A percentile compares a stretch with the other conserved stretches of the same genome.
Conservation (phyloP, 2,797 vertebrate genomes). For the Amniataba percoides region DNA sequence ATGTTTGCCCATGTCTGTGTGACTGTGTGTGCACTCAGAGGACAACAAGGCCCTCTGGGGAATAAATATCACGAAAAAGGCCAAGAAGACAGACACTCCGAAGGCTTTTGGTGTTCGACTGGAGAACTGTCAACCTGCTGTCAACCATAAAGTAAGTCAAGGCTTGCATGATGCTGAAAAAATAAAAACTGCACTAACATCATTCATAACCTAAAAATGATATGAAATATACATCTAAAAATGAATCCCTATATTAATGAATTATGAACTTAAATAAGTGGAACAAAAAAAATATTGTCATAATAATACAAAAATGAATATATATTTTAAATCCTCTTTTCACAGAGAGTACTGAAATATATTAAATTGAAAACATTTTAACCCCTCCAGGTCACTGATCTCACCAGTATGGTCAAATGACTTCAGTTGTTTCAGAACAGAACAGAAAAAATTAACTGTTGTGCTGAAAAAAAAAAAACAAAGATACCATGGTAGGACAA, state of each 20-base stretch:
- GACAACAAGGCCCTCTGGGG: constrained; percentile 92
- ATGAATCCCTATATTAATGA: neutral
- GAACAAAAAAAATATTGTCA: too few species aligned
- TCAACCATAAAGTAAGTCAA: constrained; percentile 89
- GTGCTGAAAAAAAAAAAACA: too few species aligned
- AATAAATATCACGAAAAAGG: constrained; percentile 96
- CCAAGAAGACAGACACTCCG: constrained; percentile 87
- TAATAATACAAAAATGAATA: too few species aligned
- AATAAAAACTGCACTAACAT: neutral
- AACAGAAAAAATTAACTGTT: too few species aligned
- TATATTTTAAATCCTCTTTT: too few species aligned
- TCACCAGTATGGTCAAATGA: too few species aligned
- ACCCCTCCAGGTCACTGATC: too few species aligned
- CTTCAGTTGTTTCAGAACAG: too few species aligned
- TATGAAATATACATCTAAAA: neutral
- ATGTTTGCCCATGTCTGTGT: neutral
- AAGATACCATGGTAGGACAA: too few species aligned
- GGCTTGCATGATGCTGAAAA: neutral
- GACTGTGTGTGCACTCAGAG: constrained; percentile 75
- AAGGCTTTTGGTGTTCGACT: constrained; percentile 93
- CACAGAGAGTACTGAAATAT: too few species aligned
- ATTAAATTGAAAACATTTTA: too few species aligned
- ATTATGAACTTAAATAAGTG: neutral
- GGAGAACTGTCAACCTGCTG: constrained; percentile 94
- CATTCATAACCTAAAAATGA: neutral